Conservation (phyloP, 2,888 invertebrate genomes). For the Cotesia congregata region DNA sequence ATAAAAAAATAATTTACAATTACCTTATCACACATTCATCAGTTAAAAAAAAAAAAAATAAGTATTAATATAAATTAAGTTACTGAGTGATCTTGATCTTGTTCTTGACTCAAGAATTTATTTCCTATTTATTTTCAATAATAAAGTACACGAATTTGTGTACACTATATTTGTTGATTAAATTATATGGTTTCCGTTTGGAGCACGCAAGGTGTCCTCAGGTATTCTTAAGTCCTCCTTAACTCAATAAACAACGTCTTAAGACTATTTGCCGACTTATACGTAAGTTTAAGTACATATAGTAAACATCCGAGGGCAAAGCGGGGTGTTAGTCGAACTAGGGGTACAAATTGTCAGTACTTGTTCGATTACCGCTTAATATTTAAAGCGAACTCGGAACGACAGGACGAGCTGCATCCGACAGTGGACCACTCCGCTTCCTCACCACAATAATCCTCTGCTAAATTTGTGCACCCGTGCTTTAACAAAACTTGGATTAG, state of each 20-base stretch:
- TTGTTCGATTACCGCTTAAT: conserved; percentile 55
- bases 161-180: conserved; percentile 56
- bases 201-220: conserved; percentile 61
- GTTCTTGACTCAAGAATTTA: background rate
- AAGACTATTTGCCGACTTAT: conserved; percentile 69
- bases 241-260: conserved; percentile 67
- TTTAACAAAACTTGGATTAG: conserved; percentile 60
- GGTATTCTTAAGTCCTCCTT: conserved; percentile 67
- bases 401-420: conserved; percentile 64
- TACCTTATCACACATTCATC: too few species aligned
- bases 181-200: conserved; percentile 63
- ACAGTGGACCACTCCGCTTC: conserved; percentile 57
- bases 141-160: background rate
- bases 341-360: conserved; percentile 33
- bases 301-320: background rate
- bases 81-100: background rate
- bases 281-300: conserved; percentile 32
- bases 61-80: background rate
- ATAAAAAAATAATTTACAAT: background rate
- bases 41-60: background rate
- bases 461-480: conserved; percentile 54
- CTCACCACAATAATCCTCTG: conserved; percentile 52
- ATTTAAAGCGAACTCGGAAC: conserved; percentile 58
- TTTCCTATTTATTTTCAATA: background rate
- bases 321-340: conserved; percentile 40